Base-by-base conservation (phyloP, 2,797 vertebrate genomes). In the Poeciliopsis gracilis region DNA sequence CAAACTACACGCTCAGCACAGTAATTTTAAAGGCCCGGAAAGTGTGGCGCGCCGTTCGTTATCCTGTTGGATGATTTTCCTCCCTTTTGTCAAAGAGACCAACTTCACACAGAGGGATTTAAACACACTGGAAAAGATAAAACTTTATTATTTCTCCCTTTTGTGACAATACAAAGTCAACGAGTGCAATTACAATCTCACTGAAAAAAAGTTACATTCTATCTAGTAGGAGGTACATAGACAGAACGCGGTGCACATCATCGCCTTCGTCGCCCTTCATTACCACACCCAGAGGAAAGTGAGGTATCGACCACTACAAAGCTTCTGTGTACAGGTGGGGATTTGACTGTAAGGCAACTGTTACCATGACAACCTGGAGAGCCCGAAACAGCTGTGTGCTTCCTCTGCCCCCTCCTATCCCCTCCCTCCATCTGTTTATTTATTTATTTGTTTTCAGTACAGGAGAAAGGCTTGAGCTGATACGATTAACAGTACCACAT, bases 61-160 rank as follows among this genome's bases (percentile, higher is more conserved):
- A 8, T 11, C 36, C 10, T 5, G 4, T 41, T 41, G 20, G 20
- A 23, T 23, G 36, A 38, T 20, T 25, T 67, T 13, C 20, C 23
- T 67, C 25, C 33, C 4, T 41, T 67, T 67, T 23, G 36, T 15
- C 33, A 86, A 85, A 92, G 73, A 91, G 69, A 45, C 49, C 23
- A 23, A 90, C 36, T 72, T 74, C 83, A 93, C 85, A 85, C 89
- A 90, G 75, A 89, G 71, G 76, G 82, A 86, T 92, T 94, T 95
- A 90, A 95, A 94, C 93, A 95, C 94, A 94, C 89, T 94, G 92
- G 88, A 95, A 95, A 96, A 95, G 93, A 94, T 95, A 95, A 91
- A 94, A 93, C 91, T 96, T 96, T 96, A 96, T 96, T 96, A 95
- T 96, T 96, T 93, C 88, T 94, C 92, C 93, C 91, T 94, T 92